A percentile compares a stretch with the other conserved stretches of the same genome.
These are phyloP conservation scores for Mastomys natalensis DNA, from an alignment of 2,113 vertebrate genomes.

Conservation along the genomic window DNA sequence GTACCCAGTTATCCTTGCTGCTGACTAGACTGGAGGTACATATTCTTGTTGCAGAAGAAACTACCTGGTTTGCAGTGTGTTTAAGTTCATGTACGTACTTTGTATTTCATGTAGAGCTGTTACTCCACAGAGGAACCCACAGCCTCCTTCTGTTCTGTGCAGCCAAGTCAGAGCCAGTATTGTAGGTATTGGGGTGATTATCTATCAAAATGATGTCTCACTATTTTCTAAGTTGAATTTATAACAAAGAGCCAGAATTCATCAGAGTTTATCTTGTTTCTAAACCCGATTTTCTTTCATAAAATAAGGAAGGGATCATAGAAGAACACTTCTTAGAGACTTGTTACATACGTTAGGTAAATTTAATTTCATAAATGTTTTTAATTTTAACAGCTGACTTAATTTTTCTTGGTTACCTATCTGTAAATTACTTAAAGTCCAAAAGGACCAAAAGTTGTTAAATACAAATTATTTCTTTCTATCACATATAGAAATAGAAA, in stretches of 20 bases:
- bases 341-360: background rate
- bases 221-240: background rate
- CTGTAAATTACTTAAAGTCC: background rate
- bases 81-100: background rate
- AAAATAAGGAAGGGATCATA: background rate
- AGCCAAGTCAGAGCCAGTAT: background rate
- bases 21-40: background rate
- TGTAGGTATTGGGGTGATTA: background rate
- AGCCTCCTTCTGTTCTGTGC: background rate
- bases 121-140: background rate
- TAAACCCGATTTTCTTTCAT: slow-evolving; percentile 8
- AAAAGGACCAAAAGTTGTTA: background rate
- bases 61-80: background rate
- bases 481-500: background rate
- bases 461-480: background rate
- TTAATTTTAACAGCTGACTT: background rate
- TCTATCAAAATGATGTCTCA: background rate
- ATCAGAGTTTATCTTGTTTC: background rate
- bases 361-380: background rate
- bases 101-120: background rate
- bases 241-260: background rate
- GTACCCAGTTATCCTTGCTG: background rate
- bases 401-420: background rate
- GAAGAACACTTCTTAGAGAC: background rate
- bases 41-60: background rate